phyloP scores from a whole-genome alignment of 1,140 invertebrate genomes.

The Bradysia coprophila region DNA sequence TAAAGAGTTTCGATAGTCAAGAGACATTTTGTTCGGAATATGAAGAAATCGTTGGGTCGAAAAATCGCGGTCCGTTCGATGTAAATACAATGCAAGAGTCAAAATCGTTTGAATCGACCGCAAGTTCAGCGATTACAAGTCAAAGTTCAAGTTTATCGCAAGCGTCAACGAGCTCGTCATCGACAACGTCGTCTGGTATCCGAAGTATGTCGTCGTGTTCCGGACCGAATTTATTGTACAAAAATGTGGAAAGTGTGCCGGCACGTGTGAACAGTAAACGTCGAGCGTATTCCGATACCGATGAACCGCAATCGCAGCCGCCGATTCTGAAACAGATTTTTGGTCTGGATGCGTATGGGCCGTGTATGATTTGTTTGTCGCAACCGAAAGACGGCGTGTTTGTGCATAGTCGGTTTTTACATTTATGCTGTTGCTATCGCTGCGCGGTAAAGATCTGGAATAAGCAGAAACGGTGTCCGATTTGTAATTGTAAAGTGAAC shows the following conservation, averaged over 20 bases:
- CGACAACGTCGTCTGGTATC: no score
- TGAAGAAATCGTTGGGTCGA: background rate
- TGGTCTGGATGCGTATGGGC: background rate
- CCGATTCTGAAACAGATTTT: background rate
- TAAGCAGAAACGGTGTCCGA: slow-evolving; percentile 37
- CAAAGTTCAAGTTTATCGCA: no score
- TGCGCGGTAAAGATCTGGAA: slow-evolving; percentile 42
- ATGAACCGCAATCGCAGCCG: no score
- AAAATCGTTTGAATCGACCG: no score
- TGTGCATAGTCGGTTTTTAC: slow-evolving; percentile 37
- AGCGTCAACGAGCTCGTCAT: background rate
- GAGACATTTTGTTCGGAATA: slow-evolving; percentile 1
- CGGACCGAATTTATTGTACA: no score
- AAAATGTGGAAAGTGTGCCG: no score
- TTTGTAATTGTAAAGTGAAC: slow-evolving; percentile 42
- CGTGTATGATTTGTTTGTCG: slow-evolving; percentile 25
- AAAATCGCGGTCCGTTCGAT: no score
- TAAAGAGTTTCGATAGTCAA: background rate
- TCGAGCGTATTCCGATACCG: background rate
- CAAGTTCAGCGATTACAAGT: no score
- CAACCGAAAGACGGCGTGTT: slow-evolving; percentile 44
- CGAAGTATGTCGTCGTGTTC: background rate
- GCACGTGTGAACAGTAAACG: no score
- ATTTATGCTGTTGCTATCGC: slow-evolving; percentile 46
- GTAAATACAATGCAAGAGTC: no score